phyloP scores from a whole-genome alignment of 2,113 vertebrate species.

The Tamias sibiricus region DNA sequence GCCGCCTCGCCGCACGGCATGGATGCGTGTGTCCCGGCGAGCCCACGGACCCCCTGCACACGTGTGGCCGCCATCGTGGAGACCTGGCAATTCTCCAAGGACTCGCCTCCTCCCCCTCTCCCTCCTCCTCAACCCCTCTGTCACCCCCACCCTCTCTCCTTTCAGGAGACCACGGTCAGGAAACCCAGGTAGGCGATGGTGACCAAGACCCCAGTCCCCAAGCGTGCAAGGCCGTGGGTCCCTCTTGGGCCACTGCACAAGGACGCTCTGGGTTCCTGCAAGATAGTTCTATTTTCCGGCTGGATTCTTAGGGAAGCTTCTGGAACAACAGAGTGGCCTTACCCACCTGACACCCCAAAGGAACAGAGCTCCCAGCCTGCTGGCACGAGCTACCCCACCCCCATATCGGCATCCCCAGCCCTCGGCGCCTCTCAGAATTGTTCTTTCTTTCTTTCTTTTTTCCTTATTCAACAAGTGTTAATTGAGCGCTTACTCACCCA shows the following conservation, averaged over 20 bases:
- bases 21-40: slow-evolving; percentile 53
- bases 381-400: accelerated
- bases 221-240: not conserved
- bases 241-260: not conserved
- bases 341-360: not conserved
- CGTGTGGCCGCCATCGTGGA: slow-evolving; percentile 47
- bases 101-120: not conserved
- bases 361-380: not conserved
- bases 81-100: not conserved
- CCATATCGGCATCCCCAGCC: not conserved
- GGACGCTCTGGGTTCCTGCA: accelerated
- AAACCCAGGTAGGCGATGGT: not conserved
- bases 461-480: not conserved
- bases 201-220: not conserved
- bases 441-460: not conserved
- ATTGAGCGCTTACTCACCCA: accelerated
- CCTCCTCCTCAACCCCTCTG: not conserved
- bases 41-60: slow-evolving; percentile 50
- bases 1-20: not conserved
- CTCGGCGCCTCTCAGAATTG: not conserved
- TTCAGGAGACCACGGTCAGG: too few relatives aligned
- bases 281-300: not conserved
- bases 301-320: not conserved
- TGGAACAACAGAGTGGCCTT: not conserved
- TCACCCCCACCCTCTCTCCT: not conserved